Base-by-base conservation (phyloP, 2,113 vertebrate genomes). In the Odocoileus hemionus region DNA sequence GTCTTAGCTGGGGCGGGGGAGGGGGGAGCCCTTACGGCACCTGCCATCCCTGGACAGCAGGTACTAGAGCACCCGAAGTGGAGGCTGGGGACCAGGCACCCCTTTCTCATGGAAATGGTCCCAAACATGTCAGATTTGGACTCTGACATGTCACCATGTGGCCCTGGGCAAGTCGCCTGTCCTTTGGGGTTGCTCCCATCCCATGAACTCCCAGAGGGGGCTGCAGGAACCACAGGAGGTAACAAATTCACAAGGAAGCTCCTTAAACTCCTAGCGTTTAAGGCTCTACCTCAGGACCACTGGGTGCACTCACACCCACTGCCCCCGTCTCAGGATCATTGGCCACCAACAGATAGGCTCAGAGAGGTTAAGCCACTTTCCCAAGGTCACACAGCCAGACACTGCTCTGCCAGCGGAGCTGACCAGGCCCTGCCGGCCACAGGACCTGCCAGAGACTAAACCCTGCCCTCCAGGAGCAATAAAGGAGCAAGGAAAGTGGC, bases 81-180 rank as follows among this genome's bases (percentile, higher is more conserved):
- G 23, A 50, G 21, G 19, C 64, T 16, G 11, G 47, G 39, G 0
- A 16, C 67, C 21, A 28, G n/a, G 70, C 1, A 10, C 36, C 23
- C 39, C 19, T 28, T 47, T 52, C 47, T 16, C 6, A 1, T 36
- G 58, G 82, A 70, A 30, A 26, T 5, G 47, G n/a, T 25, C 83
- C 28, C 1, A 54, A n/a, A 16, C 4, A 6, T 2, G 5, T 13
- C 1, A 0, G 16, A 39, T 8, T 6, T 61, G 7, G 33, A 15
- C n/a, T 52, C 39, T 19, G 28, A 28, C 16, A 9, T 1, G 13
- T 23, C 30, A 33, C 28, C 6, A 0, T 0, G 12, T 12, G 47
- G 58, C 33, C 39, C 50, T 19, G 7, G 36, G 58, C 50, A 70
- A 57, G 33, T 70, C 14, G 11, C 43, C 39, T 26, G 3, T n/a